phyloP scores from a whole-genome alignment of 1,140 invertebrate species.

The Panonychus citri region DNA sequence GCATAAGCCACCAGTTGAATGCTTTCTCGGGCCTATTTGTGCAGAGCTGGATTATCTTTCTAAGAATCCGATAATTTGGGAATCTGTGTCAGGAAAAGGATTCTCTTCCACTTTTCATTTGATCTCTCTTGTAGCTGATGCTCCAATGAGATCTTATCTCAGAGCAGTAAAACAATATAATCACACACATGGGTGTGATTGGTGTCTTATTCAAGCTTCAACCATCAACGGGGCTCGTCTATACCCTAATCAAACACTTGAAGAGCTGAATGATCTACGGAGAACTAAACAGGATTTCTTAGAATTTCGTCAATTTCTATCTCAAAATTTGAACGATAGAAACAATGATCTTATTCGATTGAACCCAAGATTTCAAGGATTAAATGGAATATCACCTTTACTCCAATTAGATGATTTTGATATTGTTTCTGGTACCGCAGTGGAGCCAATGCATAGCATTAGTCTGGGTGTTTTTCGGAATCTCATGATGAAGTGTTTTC shows the following conservation, averaged over 20 bases:
- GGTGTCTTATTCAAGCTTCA: neutral
- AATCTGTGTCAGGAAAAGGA: neutral
- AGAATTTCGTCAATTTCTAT: neutral
- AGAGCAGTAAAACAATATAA: neutral
- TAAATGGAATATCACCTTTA: neutral
- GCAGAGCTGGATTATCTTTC: neutral
- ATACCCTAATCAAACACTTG: neutral
- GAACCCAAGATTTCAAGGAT: neutral
- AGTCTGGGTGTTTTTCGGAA: neutral
- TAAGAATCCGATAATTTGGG: neutral
- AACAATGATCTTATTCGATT: neutral
- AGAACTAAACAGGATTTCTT: neutral
- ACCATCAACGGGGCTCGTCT: neutral
- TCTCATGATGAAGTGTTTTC: neutral
- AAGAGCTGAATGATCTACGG: neutral
- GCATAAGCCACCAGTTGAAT: neutral
- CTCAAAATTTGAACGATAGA: neutral
- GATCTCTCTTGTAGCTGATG: neutral
- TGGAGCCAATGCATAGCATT: neutral
- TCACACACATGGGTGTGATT: neutral
- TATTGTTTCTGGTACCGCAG: neutral
- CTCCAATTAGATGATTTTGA: neutral
- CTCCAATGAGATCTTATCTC: neutral
- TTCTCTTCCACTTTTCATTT: neutral
- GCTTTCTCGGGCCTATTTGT: neutral